Percentiles rank a stretch among this genome's conserved stretches.
phyloP scores from a whole-genome alignment of 1,140 invertebrate genomes.

The Megathymus violae region DNA sequence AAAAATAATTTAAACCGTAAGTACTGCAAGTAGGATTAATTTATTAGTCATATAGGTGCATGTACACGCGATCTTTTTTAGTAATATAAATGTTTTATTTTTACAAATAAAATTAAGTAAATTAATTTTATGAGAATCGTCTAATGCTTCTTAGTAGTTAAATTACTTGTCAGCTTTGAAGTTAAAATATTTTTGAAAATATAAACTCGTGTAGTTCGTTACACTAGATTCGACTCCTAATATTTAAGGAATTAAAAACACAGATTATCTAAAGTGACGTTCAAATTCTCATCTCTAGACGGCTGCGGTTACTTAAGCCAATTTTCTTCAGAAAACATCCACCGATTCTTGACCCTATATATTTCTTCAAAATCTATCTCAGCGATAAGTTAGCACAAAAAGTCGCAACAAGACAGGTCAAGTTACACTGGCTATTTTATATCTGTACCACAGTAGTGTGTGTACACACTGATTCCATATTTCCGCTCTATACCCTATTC shows the following conservation, averaged over 20 bases:
- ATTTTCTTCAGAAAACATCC: slow-evolving; percentile 63
- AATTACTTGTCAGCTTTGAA: no score
- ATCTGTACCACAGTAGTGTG: slow-evolving; percentile 62
- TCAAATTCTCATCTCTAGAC: slow-evolving; percentile 57
- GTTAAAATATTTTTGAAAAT: no score
- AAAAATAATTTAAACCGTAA: slow-evolving; percentile 22
- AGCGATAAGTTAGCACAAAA: slow-evolving; percentile 44
- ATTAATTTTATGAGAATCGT: no score
- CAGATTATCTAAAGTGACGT: slow-evolving; percentile 36
- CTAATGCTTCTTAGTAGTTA: no score
- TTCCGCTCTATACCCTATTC: slow-evolving; percentile 75
- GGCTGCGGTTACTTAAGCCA: slow-evolving; percentile 71
- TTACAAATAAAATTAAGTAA: no score
- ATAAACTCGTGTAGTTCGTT: background rate
- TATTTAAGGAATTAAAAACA: slow-evolving; percentile 14
- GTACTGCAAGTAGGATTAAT: no score
- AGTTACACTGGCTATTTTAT: slow-evolving; percentile 58
- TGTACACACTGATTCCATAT: slow-evolving; percentile 75
- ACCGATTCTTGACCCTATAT: slow-evolving; percentile 54
- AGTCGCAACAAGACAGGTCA: slow-evolving; percentile 48
- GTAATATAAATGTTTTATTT: no score
- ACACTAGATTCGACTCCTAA: background rate
- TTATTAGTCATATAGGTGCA: no score
- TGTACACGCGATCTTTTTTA: no score
- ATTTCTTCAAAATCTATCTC: slow-evolving; percentile 45